Conservation (phyloP, 2,888 invertebrate species). For the Trachelus tabidus region DNA sequence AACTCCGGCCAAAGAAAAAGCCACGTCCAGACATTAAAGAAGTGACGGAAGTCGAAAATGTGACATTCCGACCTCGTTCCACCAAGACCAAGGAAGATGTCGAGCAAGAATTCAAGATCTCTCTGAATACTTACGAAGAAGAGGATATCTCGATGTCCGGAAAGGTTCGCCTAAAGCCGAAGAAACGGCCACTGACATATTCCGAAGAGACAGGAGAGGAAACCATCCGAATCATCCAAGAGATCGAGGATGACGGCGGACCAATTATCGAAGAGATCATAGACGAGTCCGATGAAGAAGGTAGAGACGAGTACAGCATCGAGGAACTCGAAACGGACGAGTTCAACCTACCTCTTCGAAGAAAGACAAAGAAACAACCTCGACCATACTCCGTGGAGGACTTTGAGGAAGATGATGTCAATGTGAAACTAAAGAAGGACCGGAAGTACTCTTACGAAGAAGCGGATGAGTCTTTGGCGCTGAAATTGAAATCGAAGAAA, state of each 20-base stretch:
- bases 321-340: slow-evolving; percentile 61
- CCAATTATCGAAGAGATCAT: slow-evolving; percentile 75
- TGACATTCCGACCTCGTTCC: slow-evolving; percentile 81
- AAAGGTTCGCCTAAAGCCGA: slow-evolving; percentile 80
- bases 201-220: slow-evolving; percentile 83
- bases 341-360: slow-evolving; percentile 59
- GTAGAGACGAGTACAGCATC: slow-evolving; percentile 66
- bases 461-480: slow-evolving; percentile 75
- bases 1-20: slow-evolving; percentile 76
- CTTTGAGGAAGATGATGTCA: slow-evolving; percentile 67
- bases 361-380: slow-evolving; percentile 48
- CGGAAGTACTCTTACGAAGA: slow-evolving; percentile 66
- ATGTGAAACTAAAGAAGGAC: slow-evolving; percentile 62
- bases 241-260: slow-evolving; percentile 72
- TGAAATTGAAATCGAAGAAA: slow-evolving; percentile 78
- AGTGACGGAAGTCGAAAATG: slow-evolving; percentile 80
- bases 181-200: slow-evolving; percentile 78
- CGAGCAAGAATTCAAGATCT: slow-evolving; percentile 90
- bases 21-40: slow-evolving; percentile 76
- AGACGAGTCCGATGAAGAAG: slow-evolving; percentile 73
- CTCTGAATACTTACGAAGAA: slow-evolving; percentile 86
- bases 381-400: slow-evolving; percentile 68
- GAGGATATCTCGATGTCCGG: slow-evolving; percentile 89
- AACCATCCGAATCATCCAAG: slow-evolving; percentile 76
- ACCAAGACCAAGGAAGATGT: slow-evolving; percentile 87